phyloP scores from a whole-genome alignment of 1,140 invertebrate species.

The Aphis craccivora region DNA sequence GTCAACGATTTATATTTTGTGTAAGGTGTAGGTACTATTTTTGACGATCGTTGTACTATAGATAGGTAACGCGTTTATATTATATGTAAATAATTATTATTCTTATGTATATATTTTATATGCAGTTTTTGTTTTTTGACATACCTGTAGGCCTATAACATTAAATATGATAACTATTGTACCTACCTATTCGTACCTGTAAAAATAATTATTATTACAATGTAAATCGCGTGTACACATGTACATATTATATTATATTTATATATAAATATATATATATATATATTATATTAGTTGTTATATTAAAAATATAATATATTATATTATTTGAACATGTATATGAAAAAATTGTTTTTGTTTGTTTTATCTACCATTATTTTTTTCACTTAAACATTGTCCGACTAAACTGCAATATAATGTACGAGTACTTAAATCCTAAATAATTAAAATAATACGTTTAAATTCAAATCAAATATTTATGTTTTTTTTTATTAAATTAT shows the following conservation, averaged over 20 bases:
- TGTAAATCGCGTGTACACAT: background rate
- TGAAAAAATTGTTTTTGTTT: background rate
- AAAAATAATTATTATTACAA: background rate
- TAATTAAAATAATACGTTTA: too few relatives aligned
- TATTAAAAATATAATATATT: slow-evolving; percentile 16
- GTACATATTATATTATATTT: background rate
- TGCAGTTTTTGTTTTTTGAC: slow-evolving; percentile 3
- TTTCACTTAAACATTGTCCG: background rate
- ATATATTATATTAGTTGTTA: slow-evolving; percentile 14
- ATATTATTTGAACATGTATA: slow-evolving; percentile 13
- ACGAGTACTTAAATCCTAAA: too few relatives aligned
- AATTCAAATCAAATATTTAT: too few relatives aligned
- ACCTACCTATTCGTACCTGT: background rate
- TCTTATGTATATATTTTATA: background rate
- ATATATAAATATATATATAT: background rate
- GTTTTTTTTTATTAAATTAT: too few relatives aligned
- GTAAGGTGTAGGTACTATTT: background rate
- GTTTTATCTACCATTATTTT: background rate
- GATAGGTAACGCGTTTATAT: background rate
- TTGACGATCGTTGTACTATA: background rate
- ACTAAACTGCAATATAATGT: background rate
- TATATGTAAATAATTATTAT: background rate
- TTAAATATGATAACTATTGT: background rate
- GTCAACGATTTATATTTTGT: background rate
- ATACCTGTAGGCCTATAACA: background rate